These are phyloP conservation scores for Plectrocnemia conspersa DNA, from an alignment of 1,140 invertebrate genomes.

Conservation along the genomic window DNA sequence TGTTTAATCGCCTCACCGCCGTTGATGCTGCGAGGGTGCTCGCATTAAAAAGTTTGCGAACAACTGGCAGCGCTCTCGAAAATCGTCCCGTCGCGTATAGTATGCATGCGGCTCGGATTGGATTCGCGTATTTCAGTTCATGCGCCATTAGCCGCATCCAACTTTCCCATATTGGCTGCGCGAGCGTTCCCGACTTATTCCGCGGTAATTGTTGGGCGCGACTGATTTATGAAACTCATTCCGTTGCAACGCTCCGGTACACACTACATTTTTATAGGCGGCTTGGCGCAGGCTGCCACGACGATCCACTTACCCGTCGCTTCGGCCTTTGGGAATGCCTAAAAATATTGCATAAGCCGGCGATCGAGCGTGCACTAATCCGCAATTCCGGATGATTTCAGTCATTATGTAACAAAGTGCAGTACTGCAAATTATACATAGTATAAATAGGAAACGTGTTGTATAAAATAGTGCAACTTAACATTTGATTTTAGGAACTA, in stretches of 20 bases:
- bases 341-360: too few relatives aligned
- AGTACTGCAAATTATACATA: too few relatives aligned
- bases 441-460: too few relatives aligned
- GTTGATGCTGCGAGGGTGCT: too few relatives aligned
- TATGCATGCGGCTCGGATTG: slow-evolving; percentile 1
- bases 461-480: too few relatives aligned
- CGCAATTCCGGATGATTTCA: too few relatives aligned
- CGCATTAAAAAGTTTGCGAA: background rate
- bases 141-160: slow-evolving; percentile 6
- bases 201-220: slow-evolving; percentile 11
- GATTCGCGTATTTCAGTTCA: slow-evolving; percentile 14
- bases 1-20: too few relatives aligned
- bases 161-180: slow-evolving; percentile 15
- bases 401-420: too few relatives aligned
- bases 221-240: slow-evolving; percentile 13
- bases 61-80: background rate
- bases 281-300: too few relatives aligned
- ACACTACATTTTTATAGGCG: slow-evolving; percentile 5
- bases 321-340: too few relatives aligned
- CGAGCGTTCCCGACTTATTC: slow-evolving; percentile 13
- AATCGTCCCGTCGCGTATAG: background rate
- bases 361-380: background rate
- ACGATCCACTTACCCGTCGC: too few relatives aligned
- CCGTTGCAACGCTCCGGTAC: slow-evolving; percentile 9
- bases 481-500: too few relatives aligned